Percentiles rank a stretch among this genome's conserved stretches.
These are phyloP conservation scores for Micropoecilia bifurca DNA, from an alignment of 2,797 vertebrate genomes.

Conservation along the genomic window DNA sequence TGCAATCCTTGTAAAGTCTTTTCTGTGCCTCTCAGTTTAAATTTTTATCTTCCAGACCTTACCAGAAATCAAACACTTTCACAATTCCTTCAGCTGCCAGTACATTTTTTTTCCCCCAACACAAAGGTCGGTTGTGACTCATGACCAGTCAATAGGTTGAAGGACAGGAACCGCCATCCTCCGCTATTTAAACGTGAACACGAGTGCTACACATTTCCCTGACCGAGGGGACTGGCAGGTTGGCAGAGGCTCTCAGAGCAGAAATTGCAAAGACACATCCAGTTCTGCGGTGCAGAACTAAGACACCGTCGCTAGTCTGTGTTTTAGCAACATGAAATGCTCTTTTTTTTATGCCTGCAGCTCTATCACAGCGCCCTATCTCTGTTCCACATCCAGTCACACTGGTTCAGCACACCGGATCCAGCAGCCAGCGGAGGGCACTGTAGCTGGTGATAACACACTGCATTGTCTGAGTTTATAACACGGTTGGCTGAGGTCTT, in stretches of 20 bases:
- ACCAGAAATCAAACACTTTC: conserved; percentile 45
- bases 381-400: conserved; percentile 63
- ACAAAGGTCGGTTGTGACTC: conserved; percentile 27
- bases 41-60: conserved; percentile 34
- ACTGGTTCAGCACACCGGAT: conserved; percentile 52
- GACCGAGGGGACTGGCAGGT: conserved; percentile 56
- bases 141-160: conserved; percentile 27
- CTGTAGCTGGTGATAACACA: conserved; percentile 71
- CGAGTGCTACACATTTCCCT: conserved; percentile 52
- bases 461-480: conserved; percentile 55
- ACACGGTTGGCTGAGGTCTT: conserved; percentile 56
- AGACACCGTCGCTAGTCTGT: conserved; percentile 65
- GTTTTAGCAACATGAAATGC: conserved; percentile 56
- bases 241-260: conserved; percentile 54
- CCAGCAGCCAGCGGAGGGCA: conserved; percentile 67
- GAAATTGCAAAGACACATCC: conserved; percentile 57
- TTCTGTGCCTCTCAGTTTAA: conserved; percentile 46
- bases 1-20: conserved; percentile 48
- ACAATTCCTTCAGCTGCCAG: conserved; percentile 21
- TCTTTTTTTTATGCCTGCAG: conserved; percentile 57
- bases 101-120: conserved; percentile 1
- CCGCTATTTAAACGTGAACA: conserved; percentile 37
- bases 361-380: conserved; percentile 67
- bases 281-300: conserved; percentile 76
- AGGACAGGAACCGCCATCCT: conserved; percentile 22